Evolutionary conservation across 2,888 invertebrate genomes (phyloP), one percentile per base, ranked within the genome.

Genomic region (Auanema freiburgensis): DNA sequence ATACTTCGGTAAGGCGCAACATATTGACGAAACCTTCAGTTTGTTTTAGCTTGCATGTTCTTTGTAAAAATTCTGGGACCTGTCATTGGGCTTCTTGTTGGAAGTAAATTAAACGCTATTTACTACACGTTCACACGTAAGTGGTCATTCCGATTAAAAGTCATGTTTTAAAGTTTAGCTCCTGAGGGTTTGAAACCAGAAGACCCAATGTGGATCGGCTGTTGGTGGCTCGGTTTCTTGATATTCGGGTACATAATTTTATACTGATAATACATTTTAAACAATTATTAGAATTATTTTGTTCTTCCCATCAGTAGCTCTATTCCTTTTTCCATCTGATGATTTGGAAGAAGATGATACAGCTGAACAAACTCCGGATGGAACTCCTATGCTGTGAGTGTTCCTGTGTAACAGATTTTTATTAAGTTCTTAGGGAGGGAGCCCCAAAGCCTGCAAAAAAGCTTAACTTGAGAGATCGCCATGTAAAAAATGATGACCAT

Each of bases 121-220:
- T 83, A 83, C 71, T 78, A 78, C 63, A 80, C 78, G 18, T 77
- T 80, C 50, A 73, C 76, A 57, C 68, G 79, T 80, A 55, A 67
- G 70, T 21, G 8, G 18, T 33, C n/a, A n/a, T n/a, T n/a, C n/a
- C n/a, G 33, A 33, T 5, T 33, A 5, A 33, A 33, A 8, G 21
- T 18, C 5, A 10, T 2, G 1, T 40, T 18, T 14, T 33, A 33
- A 33, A 33, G 4, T 33, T 33, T 40, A 83, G 83, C 79, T n/a
- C 83, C 83, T 4, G 71, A 69, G 41, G 83, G 82, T 11, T 63
- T 85, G 33, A 78, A 79, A 4, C 79, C 84, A 1, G 72, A 75
- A 1, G 85, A 86, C 68, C 85, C 85, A 1, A 79, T 84, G 63
- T 86, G 86, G 86, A 85, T 86, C 18, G 86, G 86, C 0, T 84